Conservation (phyloP, 2,888 invertebrate species). For the Drosophila nr. perissopoda region DNA sequence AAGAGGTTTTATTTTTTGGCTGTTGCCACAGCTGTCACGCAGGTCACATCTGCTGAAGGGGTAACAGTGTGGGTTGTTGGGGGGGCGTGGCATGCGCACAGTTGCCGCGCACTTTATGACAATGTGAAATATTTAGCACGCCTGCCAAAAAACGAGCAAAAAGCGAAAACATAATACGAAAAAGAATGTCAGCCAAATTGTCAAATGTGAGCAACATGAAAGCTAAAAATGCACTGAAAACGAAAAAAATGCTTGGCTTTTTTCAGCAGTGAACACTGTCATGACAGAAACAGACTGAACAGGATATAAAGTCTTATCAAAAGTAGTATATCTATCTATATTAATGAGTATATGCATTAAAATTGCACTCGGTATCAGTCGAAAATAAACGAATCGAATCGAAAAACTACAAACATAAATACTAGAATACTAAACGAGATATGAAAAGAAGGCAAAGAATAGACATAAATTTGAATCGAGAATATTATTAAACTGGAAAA, state of each 20-base stretch:
- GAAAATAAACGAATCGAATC: neutral
- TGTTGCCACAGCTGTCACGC: conserved; percentile 15
- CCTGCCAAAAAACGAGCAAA: conserved; percentile 16
- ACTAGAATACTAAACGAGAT: neutral
- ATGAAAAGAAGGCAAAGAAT: conserved; percentile 49
- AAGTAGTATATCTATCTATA: neutral
- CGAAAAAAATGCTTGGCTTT: conserved; percentile 16
- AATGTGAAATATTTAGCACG: conserved; percentile 77
- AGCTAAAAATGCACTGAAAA: conserved; percentile 30
- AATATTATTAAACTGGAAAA: conserved; percentile 77
- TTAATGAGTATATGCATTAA: neutral
- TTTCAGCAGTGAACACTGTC: conserved; percentile 3
- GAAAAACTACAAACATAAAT: neutral
- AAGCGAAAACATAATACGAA: conserved; percentile 24
- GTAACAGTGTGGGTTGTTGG: neutral
- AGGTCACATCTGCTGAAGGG: conserved; percentile 12
- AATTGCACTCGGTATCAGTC: neutral
- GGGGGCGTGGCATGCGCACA: conserved; percentile 22
- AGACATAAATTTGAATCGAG: conserved; percentile 76
- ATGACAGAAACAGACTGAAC: neutral
- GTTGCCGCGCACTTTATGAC: conserved; percentile 71
- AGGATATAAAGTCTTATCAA: neutral
- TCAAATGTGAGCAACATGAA: conserved; percentile 50
- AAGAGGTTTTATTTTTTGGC: conserved; percentile 17
- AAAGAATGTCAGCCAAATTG: conserved; percentile 75